phyloP scores from a whole-genome alignment of 2,888 invertebrate genomes.

The Lepidocyrtinus sp. region DNA sequence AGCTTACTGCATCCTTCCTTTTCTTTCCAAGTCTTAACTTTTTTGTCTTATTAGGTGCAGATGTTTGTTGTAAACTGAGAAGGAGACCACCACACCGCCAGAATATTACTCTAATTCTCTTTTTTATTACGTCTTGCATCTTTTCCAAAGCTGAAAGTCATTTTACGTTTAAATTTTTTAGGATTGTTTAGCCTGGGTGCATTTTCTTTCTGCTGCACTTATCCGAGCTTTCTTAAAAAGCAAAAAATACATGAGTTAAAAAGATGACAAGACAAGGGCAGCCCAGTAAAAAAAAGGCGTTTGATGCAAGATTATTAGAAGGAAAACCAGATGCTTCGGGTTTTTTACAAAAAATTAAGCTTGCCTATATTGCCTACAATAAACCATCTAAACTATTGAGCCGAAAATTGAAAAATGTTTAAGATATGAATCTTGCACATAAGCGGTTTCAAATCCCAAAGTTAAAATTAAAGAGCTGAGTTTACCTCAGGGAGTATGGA shows the following conservation, averaged over 20 bases:
- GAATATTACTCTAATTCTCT: neutral
- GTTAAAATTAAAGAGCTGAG: too few relatives aligned
- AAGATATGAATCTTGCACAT: neutral
- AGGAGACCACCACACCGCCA: constrained; percentile 15
- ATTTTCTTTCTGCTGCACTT: constrained; percentile 23
- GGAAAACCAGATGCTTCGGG: constrained; percentile 25
- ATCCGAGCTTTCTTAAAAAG: neutral
- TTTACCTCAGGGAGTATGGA: too few relatives aligned
- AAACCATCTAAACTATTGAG: neutral
- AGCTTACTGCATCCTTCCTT: constrained; percentile 2
- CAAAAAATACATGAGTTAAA: neutral
- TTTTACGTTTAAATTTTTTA: too few relatives aligned
- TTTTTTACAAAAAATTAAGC: neutral
- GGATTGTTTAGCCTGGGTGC: constrained; percentile 19
- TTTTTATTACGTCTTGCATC: constrained; percentile 4
- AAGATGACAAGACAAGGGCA: constrained; percentile 27
- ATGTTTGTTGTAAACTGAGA: constrained; percentile 50
- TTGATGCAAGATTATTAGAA: neutral
- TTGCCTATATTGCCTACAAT: too few relatives aligned
- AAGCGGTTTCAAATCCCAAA: neutral
- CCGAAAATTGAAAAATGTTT: neutral
- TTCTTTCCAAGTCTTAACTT: neutral
- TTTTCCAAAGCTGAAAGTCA: too few relatives aligned
- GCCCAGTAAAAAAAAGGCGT: neutral
- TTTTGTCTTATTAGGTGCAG: constrained; percentile 16